Evolutionary conservation across 2,113 vertebrate species (phyloP), one percentile per base, ranked within the genome.

Genomic region (Stegastes partitus): DNA sequence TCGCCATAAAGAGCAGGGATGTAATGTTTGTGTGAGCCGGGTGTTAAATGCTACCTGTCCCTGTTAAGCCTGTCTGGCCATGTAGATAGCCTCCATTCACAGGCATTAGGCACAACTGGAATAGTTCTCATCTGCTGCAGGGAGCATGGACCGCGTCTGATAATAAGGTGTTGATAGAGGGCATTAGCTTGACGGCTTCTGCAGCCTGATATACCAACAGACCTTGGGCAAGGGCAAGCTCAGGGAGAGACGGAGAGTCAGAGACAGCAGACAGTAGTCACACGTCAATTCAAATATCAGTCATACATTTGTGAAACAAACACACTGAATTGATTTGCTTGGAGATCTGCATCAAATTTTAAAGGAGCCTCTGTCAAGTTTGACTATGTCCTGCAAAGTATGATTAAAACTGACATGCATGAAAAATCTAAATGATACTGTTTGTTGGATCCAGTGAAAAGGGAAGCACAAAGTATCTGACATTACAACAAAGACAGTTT

Each of bases 121-220:
- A 76, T 82, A 83, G 79, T 90, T 81, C 76, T 91, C 86, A 86
- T 90, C 87, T 88, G 87, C 83, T 79, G 86, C 68, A 10, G 80
- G 77, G 80, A 86, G 83, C 83, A 62, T 71, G 83, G 74, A 49
- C 70, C 25, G 31, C 4, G 37, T 84, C 68, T 84, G 84, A 90
- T 87, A 93, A 92, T 93, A 92, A 89, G 91, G 91, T 89, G 93
- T 90, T 93, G 91, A 93, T 90, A 86, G 92, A 87, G 83, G 78
- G 85, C 85, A 89, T 92, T 90, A 92, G 77, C 79, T 82, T 73
- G 64, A 85, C 77, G 68, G 72, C 84, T 83, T 81, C 78, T 86
- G 86, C 74, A 77, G 87, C 67, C 83, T 81, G 90, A 92, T 91
- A 91, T 83, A 91, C 79, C 70, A 84, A 84, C 84, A 89, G 82